These are phyloP conservation scores for Machimus rusticus DNA, from an alignment of 2,888 invertebrate species.

Conservation along the genomic window DNA sequence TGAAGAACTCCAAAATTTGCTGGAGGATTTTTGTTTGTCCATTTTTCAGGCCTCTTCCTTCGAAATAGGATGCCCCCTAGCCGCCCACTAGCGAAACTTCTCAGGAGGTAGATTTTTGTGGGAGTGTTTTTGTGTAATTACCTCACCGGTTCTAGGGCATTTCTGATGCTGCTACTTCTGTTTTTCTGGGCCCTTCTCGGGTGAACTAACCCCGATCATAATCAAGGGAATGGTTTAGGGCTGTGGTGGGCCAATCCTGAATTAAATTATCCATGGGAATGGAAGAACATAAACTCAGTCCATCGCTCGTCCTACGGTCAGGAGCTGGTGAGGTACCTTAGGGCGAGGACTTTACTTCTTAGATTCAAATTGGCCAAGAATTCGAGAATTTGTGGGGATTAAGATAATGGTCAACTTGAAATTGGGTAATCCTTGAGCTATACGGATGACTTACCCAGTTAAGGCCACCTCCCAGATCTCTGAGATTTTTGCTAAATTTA, in stretches of 20 bases:
- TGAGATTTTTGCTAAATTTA: neutral
- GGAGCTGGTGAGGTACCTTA: neutral
- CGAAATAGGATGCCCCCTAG: neutral
- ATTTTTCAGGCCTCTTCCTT: neutral
- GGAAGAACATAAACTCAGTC: neutral
- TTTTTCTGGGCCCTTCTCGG: neutral
- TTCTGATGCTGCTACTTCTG: neutral
- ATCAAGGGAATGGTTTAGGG: conserved; percentile 9
- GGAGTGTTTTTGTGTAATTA: neutral
- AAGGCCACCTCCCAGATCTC: neutral
- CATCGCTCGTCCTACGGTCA: neutral
- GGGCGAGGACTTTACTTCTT: conserved; percentile 4
- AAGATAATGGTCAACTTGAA: conserved; percentile 22
- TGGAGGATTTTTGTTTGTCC: neutral
- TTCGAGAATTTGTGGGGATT: conserved; percentile 17
- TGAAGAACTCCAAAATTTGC: neutral
- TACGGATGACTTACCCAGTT: conserved; percentile 21
- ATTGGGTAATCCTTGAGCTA: conserved; percentile 4
- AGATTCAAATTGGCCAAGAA: conserved; percentile 24
- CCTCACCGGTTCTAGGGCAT: neutral
- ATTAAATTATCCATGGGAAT: conserved; percentile 20
- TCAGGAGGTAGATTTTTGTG: neutral
- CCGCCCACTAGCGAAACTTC: neutral
- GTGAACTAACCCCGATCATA: conserved; percentile 16
- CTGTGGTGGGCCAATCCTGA: conserved; percentile 11